Percentiles rank a stretch among this genome's conserved stretches.
Evolutionary conservation across 2,113 vertebrate species (phyloP).

Genomic region (Mystacornis crossleyi): DNA sequence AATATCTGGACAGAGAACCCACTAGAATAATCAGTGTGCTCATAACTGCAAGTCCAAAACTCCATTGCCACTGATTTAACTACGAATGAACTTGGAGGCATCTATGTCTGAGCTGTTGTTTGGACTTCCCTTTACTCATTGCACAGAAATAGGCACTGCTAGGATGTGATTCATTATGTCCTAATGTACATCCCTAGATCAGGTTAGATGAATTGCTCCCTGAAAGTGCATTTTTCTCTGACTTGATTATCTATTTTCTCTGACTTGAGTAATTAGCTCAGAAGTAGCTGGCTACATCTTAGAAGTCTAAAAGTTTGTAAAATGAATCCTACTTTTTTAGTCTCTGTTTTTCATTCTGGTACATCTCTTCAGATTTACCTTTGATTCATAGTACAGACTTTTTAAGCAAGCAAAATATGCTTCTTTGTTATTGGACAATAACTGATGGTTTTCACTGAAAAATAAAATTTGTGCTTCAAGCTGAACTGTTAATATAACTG

Average conservation of each 20-base stretch:
- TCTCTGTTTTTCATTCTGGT: not conserved
- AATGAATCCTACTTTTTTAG: not conserved
- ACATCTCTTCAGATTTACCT: not conserved
- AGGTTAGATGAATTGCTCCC: not conserved
- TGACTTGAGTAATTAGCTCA: not conserved
- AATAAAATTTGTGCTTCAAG: not conserved
- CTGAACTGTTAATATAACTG: not conserved
- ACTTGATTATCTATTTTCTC: not conserved
- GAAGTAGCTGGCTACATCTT: not conserved
- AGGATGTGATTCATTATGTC: not conserved
- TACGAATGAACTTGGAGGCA: not conserved
- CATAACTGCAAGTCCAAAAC: not conserved
- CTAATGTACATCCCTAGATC: not conserved
- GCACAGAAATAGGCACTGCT: not conserved
- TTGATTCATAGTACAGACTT: not conserved
- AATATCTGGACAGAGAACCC: not conserved
- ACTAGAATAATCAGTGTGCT: not conserved
- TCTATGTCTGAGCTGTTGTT: not conserved
- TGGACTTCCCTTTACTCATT: not conserved
- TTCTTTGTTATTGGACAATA: not conserved
- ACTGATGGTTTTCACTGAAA: not conserved
- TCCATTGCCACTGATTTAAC: not conserved
- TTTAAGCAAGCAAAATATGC: not conserved
- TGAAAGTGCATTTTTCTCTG: slow-evolving; percentile 10
- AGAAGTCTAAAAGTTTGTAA: not conserved